Evolutionary conservation across 2,113 vertebrate species (phyloP), one percentile per base, ranked within the genome.

Genomic region (Phodopus roborovskii): DNA sequence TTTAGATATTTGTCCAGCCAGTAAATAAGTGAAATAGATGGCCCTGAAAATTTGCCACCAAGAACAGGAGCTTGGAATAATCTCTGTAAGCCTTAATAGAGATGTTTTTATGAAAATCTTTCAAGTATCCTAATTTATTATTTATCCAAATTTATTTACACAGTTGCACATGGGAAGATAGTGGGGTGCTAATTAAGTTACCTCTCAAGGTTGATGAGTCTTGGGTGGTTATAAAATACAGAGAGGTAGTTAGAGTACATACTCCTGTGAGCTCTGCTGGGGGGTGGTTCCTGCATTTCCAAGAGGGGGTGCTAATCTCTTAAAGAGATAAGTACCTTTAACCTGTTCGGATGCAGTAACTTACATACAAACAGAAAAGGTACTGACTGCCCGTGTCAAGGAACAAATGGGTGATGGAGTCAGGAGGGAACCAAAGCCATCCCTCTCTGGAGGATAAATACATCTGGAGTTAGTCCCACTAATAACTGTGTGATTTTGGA

Each of bases 21-120:
- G 48, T 82, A 77, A 87, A 70, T 75, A 33, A 89, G 74, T 70
- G 26, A 71, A 86, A 84, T 68, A 42, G 83, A 79, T 90, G 48
- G 30, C 3, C 88, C 45, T 74, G 36, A 42, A 22, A 92, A 94
- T 85, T 90, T 88, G 78, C 0, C 28, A n/a, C n/a, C 62, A 64
- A 92, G 24, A 86, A 19, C 22, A 77, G 42, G 71, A 88, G 20
- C 39, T 79, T 17, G 20, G 70, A 53, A 81, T 1, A 48, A 45
- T 17, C 9, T 19, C 28, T 62, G 1, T 66, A 75, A 96, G 3
- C 7, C 78, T 36, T 45, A 78, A 19, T 77, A 91, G 84, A 90
- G 70, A 82, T 73, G 15, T 66, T 95, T 85, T 96, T 94, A 75
- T 28, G 82, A 22, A 92, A 92, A 74, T 83, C 12, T 92, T 95